Percentiles rank a stretch among this genome's conserved stretches.
These are phyloP conservation scores for Orthosia cruda DNA, from an alignment of 2,888 invertebrate species.

Conservation along the genomic window DNA sequence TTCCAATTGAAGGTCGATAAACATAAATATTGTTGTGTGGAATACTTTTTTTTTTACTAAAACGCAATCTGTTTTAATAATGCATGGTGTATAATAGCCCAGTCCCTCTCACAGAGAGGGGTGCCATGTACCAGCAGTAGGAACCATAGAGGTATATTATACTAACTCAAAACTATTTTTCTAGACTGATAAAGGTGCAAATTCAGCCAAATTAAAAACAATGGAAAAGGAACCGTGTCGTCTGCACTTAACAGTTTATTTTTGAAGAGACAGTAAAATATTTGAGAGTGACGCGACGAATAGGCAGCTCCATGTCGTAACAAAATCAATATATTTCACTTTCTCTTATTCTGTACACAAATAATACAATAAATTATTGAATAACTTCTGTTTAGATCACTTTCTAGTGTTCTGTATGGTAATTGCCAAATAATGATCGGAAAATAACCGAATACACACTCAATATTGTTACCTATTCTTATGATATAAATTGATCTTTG, in stretches of 20 bases:
- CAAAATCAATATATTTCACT: slow-evolving; percentile 56
- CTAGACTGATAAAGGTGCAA: not conserved
- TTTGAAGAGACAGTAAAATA: slow-evolving; percentile 45
- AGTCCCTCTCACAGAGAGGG: not conserved
- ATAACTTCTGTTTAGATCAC: slow-evolving; percentile 38
- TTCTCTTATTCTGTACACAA: slow-evolving; percentile 49
- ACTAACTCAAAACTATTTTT: not conserved
- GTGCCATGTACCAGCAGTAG: not conserved
- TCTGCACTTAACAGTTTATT: slow-evolving; percentile 34
- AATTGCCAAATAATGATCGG: slow-evolving; percentile 27
- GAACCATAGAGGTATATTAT: too few relatives aligned
- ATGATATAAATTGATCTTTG: slow-evolving; percentile 32
- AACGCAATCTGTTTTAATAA: too few relatives aligned
- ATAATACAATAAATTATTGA: slow-evolving; percentile 57
- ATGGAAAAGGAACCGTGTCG: slow-evolving; percentile 20
- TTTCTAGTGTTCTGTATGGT: slow-evolving; percentile 48
- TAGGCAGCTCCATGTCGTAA: slow-evolving; percentile 19
- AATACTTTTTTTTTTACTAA: not conserved
- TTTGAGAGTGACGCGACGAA: slow-evolving; percentile 12
- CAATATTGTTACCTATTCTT: slow-evolving; percentile 4
- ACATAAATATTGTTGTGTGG: not conserved
- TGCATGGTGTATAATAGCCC: not conserved
- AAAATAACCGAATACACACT: slow-evolving; percentile 27
- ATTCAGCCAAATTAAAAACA: not conserved
- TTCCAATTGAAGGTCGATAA: slow-evolving; percentile 11